These are phyloP conservation scores for Melolontha melolontha DNA, from an alignment of 2,888 invertebrate genomes.

Conservation along the genomic window DNA sequence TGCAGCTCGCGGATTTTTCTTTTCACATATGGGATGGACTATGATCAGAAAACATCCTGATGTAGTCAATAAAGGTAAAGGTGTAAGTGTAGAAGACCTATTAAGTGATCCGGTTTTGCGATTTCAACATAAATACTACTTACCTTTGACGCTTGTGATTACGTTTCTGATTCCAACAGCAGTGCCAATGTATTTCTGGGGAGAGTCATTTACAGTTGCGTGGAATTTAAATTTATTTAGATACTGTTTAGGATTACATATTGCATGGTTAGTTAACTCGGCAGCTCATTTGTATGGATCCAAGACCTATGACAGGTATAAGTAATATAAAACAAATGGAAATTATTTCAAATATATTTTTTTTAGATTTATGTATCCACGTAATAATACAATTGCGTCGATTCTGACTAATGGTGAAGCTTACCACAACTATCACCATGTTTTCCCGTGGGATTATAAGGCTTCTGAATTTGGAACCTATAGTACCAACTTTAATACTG, in stretches of 20 bases:
- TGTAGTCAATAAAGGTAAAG: constrained; percentile 86
- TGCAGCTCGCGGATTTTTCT: constrained; percentile 93
- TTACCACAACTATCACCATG: constrained; percentile 91
- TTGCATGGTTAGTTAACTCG: constrained; percentile 92
- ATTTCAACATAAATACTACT: constrained; percentile 90
- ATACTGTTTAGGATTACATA: constrained; percentile 83
- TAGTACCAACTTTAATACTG: constrained; percentile 79
- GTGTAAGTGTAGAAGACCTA: constrained; percentile 87
- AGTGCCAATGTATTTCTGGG: constrained; percentile 83
- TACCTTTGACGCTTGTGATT: constrained; percentile 78
- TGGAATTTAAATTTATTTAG: constrained; percentile 81
- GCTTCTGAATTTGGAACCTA: constrained; percentile 83
- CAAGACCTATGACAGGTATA: constrained; percentile 79
- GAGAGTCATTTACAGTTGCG: constrained; percentile 76
- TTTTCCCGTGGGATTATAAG: constrained; percentile 89
- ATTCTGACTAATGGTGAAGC: constrained; percentile 81
- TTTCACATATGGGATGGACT: constrained; percentile 96
- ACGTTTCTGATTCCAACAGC: constrained; percentile 84
- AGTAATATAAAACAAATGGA: not conserved
- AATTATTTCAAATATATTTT: not conserved
- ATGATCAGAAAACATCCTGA: constrained; percentile 91
- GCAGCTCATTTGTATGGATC: constrained; percentile 87
- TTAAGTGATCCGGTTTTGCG: constrained; percentile 81
- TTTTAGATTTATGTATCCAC: constrained; percentile 36
- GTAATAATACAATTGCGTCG: constrained; percentile 66